Conservation (phyloP, 1,140 invertebrate genomes). For the Drosophila tani region DNA sequence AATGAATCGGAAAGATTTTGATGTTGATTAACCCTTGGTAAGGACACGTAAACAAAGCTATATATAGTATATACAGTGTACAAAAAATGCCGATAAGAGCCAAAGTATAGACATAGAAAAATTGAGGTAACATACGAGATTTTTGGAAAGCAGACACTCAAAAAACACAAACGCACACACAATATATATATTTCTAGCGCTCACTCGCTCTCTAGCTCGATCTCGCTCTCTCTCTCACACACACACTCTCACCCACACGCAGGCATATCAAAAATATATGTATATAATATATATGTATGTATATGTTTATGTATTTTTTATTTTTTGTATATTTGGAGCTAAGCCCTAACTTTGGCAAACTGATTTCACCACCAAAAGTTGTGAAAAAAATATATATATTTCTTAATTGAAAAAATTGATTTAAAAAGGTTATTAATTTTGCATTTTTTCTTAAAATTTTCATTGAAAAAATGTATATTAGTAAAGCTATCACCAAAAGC, state of each 20-base stretch:
- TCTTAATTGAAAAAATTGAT: no score
- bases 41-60: slow-evolving; percentile 78
- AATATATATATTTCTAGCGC: slow-evolving; percentile 2
- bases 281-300: slow-evolving; percentile 48
- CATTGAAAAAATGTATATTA: background rate
- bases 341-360: slow-evolving; percentile 22
- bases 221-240: slow-evolving; percentile 9
- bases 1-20: slow-evolving; percentile 52
- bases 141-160: slow-evolving; percentile 33
- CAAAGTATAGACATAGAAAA: slow-evolving; percentile 50
- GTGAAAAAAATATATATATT: background rate
- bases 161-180: slow-evolving; percentile 5
- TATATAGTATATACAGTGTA: slow-evolving; percentile 69
- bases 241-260: slow-evolving; percentile 41
- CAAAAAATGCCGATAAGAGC: slow-evolving; percentile 49
- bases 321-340: slow-evolving; percentile 52
- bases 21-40: slow-evolving; percentile 68
- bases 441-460: background rate
- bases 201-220: slow-evolving; percentile 6
- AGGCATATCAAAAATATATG: slow-evolving; percentile 80
- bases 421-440: background rate
- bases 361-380: slow-evolving; percentile 3
- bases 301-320: slow-evolving; percentile 32
- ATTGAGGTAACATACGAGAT: slow-evolving; percentile 55
- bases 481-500: background rate